A percentile compares a stretch with the other conserved stretches of the same genome.
These are phyloP conservation scores for Nomada hirtipes DNA, from an alignment of 2,888 invertebrate species.

Conservation along the genomic window DNA sequence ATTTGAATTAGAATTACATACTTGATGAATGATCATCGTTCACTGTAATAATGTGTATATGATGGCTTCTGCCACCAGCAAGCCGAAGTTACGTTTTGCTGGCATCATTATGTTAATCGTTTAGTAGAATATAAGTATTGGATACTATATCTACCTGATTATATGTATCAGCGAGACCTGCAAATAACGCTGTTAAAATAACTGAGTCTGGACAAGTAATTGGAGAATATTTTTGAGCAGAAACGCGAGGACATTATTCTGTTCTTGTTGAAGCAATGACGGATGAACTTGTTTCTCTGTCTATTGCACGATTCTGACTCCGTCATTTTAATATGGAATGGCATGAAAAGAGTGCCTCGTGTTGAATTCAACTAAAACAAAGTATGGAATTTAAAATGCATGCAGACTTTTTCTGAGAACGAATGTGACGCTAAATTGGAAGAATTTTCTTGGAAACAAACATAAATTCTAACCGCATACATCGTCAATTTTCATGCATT, in stretches of 20 bases:
- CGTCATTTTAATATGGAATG: conserved; percentile 2
- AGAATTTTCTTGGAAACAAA: not conserved
- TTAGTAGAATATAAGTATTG: not conserved
- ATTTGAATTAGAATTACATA: conserved; percentile 19
- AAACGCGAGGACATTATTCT: not conserved
- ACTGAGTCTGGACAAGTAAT: not conserved
- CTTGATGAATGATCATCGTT: not conserved
- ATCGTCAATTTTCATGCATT: conserved; percentile 26
- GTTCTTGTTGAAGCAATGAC: not conserved
- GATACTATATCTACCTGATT: not conserved
- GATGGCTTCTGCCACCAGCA: conserved; percentile 1
- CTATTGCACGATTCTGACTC: not conserved
- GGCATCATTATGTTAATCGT: not conserved
- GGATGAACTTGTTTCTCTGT: not conserved
- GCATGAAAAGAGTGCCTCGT: not conserved
- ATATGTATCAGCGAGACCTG: conserved; percentile 12
- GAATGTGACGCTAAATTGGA: not conserved
- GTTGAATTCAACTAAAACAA: conserved; percentile 5
- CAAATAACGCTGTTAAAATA: conserved; percentile 18
- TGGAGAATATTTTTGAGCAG: not conserved
- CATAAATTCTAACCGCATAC: not conserved
- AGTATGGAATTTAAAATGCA: conserved; percentile 7
- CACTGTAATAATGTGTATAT: conserved; percentile 6
- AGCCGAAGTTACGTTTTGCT: not conserved
- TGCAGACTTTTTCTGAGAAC: not conserved